Evolutionary conservation across 92 coral and sea anemone genomes (phyloP), one percentile per base, ranked within the genome.

Genomic region (Porites evermanni): DNA sequence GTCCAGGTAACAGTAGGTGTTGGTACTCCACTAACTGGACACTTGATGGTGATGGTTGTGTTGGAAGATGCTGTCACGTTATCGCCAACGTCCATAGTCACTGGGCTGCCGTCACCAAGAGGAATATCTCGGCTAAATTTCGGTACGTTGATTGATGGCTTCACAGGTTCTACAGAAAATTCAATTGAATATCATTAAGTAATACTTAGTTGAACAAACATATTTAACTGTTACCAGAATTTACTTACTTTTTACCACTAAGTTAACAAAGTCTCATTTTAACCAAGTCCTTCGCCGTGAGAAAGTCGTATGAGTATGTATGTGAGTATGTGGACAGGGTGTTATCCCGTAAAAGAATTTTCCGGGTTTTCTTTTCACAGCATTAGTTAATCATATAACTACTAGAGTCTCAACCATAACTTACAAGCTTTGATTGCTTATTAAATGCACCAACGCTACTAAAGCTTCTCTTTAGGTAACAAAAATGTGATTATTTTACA

Each of bases 1-100:
- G 69, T 1, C 94, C 94, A 91, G 26, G 85, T 84, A 80, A 88
- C 82, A 21, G 65, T 29, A 2, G 94, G 94, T 72, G 51, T 64
- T 26, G 94, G 94, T 53, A 61, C 68, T 8, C 94, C 94, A 70
- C 80, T 84, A 6, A 79, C 92, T 67, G 84, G 89, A 80, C 94
- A 91, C 70, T 83, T 67, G 79, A 91, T 88, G 68, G 90, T 82
- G 26, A 91, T 50, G 56, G 85, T 58, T 58, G 92, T 88, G 72
- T 88, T 79, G 10, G 87, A 84, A 65, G 87, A 69, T 64, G 92
- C 89, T 50, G 85, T 88, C 80, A 88, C 81, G 84, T 84, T 88
- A 64, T 91, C 94, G 6, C 92, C 94, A 75, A 91, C 58, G 77
- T 72, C 84, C 79, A 88, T 78, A 18, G 73, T 73, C 74, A 84